A percentile compares a stretch with the other conserved stretches of the same genome.
These are phyloP conservation scores for Rhynchopsitta pachyrhyncha DNA, from an alignment of 2,113 vertebrate species.

Conservation along the genomic window DNA sequence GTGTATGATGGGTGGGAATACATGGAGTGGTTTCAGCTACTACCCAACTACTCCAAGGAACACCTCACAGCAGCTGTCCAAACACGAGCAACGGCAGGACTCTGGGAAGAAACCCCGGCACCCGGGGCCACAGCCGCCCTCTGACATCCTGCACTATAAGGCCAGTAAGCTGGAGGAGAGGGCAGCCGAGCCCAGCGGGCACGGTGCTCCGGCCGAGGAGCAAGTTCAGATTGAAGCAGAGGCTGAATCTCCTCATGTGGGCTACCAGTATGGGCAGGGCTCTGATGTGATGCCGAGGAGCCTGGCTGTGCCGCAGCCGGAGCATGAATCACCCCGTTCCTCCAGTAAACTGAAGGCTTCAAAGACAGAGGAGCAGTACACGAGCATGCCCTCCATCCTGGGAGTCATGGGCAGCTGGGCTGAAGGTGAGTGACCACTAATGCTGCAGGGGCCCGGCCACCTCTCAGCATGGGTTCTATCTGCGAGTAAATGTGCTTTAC, in stretches of 20 bases:
- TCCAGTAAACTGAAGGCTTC: constrained; percentile 57
- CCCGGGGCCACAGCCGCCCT: constrained; percentile 61
- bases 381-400: constrained; percentile 78
- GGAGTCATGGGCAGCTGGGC: constrained; percentile 82
- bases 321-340: background rate
- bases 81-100: constrained; percentile 73
- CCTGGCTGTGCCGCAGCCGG: constrained; percentile 49
- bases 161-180: constrained; percentile 70
- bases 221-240: constrained; percentile 57
- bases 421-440: constrained; percentile 73
- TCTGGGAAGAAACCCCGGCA: constrained; percentile 71
- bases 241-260: constrained; percentile 41
- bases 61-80: constrained; percentile 65
- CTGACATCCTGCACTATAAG: constrained; percentile 68
- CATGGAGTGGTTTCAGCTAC: constrained; percentile 75
- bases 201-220: constrained; percentile 46
- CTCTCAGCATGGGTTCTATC: background rate
- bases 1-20: constrained; percentile 57
- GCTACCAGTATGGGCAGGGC: constrained; percentile 62
- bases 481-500: rapidly evolving
- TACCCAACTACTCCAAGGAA: constrained; percentile 65
- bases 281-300: constrained; percentile 59
- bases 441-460: background rate
- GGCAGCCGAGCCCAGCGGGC: constrained; percentile 53
- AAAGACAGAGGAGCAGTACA: constrained; percentile 81